These are phyloP conservation scores for Haemorhous mexicanus DNA, from an alignment of 2,113 vertebrate species.

Conservation along the genomic window DNA sequence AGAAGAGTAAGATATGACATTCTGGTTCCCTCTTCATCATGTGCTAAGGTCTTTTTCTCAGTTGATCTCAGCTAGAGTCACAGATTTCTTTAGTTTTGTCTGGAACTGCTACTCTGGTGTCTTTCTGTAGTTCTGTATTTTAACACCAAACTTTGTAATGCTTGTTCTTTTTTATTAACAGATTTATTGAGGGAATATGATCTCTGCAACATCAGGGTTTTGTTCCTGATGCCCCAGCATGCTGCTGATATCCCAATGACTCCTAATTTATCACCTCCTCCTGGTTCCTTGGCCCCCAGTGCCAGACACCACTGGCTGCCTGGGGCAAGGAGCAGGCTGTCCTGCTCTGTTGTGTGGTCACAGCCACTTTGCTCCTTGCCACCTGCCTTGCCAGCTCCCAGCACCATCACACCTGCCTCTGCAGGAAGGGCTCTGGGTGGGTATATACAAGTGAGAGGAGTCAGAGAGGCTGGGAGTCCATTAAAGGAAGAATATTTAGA, in stretches of 20 bases:
- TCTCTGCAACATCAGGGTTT: not conserved
- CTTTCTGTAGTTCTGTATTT: not conserved
- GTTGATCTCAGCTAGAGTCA: not conserved
- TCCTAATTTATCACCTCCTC: not conserved
- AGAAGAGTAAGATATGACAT: not conserved
- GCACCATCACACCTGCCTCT: not conserved
- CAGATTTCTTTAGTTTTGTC: not conserved
- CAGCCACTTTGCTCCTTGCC: rapidly evolving
- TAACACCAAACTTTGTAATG: not conserved
- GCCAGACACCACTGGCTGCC: not conserved
- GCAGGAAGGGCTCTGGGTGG: not conserved
- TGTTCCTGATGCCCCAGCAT: not conserved
- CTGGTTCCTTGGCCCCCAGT: not conserved
- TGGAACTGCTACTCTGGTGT: not conserved
- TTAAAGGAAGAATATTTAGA: not conserved
- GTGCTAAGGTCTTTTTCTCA: not conserved
- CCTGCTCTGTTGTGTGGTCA: not conserved
- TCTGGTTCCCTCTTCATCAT: not conserved
- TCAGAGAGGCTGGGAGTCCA: rapidly evolving
- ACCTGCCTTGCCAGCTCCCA: not conserved
- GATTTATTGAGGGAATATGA: not conserved
- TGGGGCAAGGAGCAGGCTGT: not conserved
- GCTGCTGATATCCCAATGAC: not conserved
- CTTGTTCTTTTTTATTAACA: not conserved
- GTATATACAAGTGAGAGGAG: not conserved